Conservation (phyloP, 2,113 vertebrate species). For the Mesoclemmys tuberculata region DNA sequence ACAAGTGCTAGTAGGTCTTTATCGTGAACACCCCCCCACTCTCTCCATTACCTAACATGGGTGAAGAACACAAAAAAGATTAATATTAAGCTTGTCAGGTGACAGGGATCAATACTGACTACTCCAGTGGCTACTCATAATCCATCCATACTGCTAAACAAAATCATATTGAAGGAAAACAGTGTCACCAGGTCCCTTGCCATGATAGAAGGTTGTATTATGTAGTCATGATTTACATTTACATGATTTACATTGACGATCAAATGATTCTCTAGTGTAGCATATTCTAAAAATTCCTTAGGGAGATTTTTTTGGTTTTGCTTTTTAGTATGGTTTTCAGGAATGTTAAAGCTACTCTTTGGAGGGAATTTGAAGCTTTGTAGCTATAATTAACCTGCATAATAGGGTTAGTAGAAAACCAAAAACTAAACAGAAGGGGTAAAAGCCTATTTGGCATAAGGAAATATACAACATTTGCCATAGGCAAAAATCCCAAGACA, state of each 20-base stretch:
- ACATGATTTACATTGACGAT: neutral
- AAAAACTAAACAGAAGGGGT: neutral
- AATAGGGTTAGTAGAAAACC: neutral
- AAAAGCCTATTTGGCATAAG: neutral
- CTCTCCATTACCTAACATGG: neutral
- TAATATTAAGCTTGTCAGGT: neutral
- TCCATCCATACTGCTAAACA: fast-evolving
- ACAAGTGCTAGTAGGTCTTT: neutral
- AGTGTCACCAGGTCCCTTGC: neutral
- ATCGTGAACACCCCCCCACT: neutral
- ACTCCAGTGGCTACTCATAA: neutral
- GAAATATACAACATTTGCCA: neutral
- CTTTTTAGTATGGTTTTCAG: neutral
- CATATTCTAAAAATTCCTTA: neutral
- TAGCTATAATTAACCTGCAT: neutral
- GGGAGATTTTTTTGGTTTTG: too few relatives aligned
- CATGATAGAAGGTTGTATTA: neutral
- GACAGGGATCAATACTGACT: fast-evolving
- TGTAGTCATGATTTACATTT: neutral
- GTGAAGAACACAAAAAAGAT: neutral
- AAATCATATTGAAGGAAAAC: neutral
- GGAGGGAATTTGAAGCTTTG: neutral
- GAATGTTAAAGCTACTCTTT: neutral
- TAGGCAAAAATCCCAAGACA: neutral
- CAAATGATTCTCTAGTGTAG: neutral